Conservation (phyloP, 2,797 vertebrate genomes). For the Enteromius afrohamiltoni region DNA sequence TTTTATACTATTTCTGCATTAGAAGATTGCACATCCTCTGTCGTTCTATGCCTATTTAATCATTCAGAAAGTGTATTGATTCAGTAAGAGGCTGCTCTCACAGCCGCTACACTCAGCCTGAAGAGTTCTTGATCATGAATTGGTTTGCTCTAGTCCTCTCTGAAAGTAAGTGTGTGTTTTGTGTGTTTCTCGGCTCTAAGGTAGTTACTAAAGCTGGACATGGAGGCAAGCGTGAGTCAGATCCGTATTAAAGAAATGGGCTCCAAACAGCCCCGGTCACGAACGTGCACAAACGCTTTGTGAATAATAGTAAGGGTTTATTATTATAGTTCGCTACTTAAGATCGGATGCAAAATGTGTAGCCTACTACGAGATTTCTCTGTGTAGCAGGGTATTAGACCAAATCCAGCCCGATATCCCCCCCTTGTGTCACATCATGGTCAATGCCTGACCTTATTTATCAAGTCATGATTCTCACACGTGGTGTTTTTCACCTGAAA, state of each 20-base stretch:
- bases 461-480: slow-evolving; percentile 12
- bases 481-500: slow-evolving; percentile 26
- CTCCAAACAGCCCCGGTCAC: slow-evolving; percentile 61
- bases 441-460: slow-evolving; percentile 16
- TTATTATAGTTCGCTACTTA: slow-evolving; percentile 34
- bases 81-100: slow-evolving; percentile 35
- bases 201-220: slow-evolving; percentile 62
- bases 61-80: slow-evolving; percentile 31
- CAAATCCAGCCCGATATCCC: slow-evolving; percentile 27
- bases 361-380: background rate
- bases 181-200: slow-evolving; percentile 60
- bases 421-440: slow-evolving; percentile 42
- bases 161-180: slow-evolving; percentile 29
- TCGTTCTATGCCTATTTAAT: slow-evolving; percentile 13
- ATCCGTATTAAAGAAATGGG: slow-evolving; percentile 58
- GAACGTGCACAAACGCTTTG: slow-evolving; percentile 36
- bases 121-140: slow-evolving; percentile 44
- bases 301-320: slow-evolving; percentile 43
- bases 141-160: slow-evolving; percentile 14
- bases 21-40: background rate
- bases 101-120: slow-evolving; percentile 4
- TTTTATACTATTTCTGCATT: background rate
- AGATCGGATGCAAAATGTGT: background rate
- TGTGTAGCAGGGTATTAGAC: background rate
- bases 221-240: slow-evolving; percentile 58